Evolutionary conservation across 2,888 invertebrate species (phyloP).

Genomic region (Ptychoptera albimana): DNA sequence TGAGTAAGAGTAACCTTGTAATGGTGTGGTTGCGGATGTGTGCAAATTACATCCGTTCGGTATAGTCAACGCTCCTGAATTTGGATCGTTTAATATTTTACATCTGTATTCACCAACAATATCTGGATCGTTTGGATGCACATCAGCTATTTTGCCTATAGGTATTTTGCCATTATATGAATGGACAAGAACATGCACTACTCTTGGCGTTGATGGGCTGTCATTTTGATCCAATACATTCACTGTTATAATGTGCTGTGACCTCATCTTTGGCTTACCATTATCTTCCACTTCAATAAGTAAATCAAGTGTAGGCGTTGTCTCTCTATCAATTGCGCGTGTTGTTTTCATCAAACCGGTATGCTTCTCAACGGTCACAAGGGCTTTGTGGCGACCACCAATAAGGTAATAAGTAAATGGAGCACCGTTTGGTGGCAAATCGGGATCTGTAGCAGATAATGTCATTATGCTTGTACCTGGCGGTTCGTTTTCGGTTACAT

Average conservation of each 20-base stretch:
- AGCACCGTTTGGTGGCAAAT: constrained; percentile 77
- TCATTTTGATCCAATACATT: constrained; percentile 79
- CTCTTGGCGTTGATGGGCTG: constrained; percentile 70
- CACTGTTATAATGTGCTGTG: constrained; percentile 60
- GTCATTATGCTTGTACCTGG: constrained; percentile 69
- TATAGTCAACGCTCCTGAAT: constrained; percentile 45
- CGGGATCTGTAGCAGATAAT: constrained; percentile 75
- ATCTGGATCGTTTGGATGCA: constrained; percentile 85
- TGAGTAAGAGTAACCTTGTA: constrained; percentile 58
- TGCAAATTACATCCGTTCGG: constrained; percentile 65
- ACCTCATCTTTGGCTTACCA: constrained; percentile 66
- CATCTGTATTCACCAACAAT: constrained; percentile 80
- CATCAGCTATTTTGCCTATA: constrained; percentile 72
- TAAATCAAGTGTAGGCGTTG: constrained; percentile 55
- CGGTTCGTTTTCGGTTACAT: constrained; percentile 75
- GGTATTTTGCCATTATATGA: constrained; percentile 62
- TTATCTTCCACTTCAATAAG: constrained; percentile 78
- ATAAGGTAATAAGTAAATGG: constrained; percentile 71
- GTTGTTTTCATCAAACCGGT: constrained; percentile 69
- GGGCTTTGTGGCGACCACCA: constrained; percentile 61
- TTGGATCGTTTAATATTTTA: constrained; percentile 50
- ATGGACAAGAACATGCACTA: constrained; percentile 63
- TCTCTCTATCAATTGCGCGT: constrained; percentile 66
- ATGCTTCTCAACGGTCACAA: constrained; percentile 60
- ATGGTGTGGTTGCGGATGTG: constrained; percentile 52